Evolutionary conservation across 2,888 invertebrate genomes (phyloP).

Genomic region (Tribolium freemani): DNA sequence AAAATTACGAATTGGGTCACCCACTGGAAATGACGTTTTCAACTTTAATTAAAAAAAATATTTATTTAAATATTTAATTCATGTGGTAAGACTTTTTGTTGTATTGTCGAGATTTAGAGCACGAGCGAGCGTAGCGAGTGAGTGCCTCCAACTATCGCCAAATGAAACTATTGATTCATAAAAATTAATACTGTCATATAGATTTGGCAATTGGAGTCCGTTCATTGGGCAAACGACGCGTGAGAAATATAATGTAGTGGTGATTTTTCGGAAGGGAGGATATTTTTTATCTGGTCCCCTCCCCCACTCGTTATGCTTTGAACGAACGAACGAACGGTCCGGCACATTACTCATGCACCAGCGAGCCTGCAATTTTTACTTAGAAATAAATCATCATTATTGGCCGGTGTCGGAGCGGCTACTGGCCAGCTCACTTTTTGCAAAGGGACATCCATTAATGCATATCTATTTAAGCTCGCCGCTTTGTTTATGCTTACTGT

Average conservation of each 20-base stretch:
- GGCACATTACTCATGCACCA: slow-evolving; percentile 72
- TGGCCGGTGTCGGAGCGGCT: slow-evolving; percentile 65
- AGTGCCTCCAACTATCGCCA: no score
- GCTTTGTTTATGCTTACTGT: slow-evolving; percentile 65
- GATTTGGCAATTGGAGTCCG: no score
- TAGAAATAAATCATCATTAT: slow-evolving; percentile 74
- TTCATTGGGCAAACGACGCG: slow-evolving; percentile 22
- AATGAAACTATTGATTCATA: no score
- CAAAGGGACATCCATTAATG: slow-evolving; percentile 58
- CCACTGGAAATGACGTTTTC: no score
- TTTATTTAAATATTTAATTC: no score
- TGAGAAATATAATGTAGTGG: slow-evolving; percentile 41
- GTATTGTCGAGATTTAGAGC: no score
- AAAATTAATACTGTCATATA: no score
- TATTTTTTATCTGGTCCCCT: slow-evolving; percentile 61
- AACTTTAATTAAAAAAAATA: no score
- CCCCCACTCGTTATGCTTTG: slow-evolving; percentile 62
- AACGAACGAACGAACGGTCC: slow-evolving; percentile 62
- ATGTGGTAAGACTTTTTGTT: no score
- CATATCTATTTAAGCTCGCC: slow-evolving; percentile 61
- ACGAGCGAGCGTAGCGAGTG: no score
- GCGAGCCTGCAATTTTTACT: slow-evolving; percentile 72
- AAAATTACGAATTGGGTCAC: no score
- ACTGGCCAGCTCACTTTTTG: slow-evolving; percentile 48
- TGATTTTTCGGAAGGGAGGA: slow-evolving; percentile 48